Evolutionary conservation across 2,797 vertebrate species (phyloP).

Genomic region (Geotrypetes seraphini): DNA sequence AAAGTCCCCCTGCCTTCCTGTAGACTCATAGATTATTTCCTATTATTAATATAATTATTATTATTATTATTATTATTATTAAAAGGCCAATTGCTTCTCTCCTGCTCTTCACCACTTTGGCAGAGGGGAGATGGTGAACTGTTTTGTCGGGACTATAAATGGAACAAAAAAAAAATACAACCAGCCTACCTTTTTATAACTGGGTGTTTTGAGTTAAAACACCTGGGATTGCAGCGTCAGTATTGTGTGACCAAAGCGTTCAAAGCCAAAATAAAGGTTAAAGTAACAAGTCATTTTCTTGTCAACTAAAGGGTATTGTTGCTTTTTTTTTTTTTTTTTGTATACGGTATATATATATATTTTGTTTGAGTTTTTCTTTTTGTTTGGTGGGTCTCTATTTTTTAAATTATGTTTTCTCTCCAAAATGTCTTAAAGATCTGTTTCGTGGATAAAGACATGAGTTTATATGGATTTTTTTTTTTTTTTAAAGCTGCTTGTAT

Average conservation of each 20-base stretch:
- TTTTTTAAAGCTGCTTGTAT: slow-evolving; percentile 34
- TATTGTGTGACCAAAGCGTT: slow-evolving; percentile 99
- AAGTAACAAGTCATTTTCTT: slow-evolving; percentile 68
- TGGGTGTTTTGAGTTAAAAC: slow-evolving; percentile 70
- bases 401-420: slow-evolving; percentile 48
- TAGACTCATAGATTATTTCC: slow-evolving; percentile 73
- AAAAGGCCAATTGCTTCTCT: slow-evolving; percentile 50
- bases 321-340: slow-evolving; percentile 33
- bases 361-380: no score
- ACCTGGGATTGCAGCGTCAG: slow-evolving; percentile 78
- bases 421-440: slow-evolving; percentile 42
- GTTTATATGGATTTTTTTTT: slow-evolving; percentile 51
- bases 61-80: slow-evolving; percentile 4
- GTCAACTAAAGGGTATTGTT: slow-evolving; percentile 42
- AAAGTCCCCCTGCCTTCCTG: slow-evolving; percentile 49
- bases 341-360: no score
- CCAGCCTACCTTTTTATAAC: slow-evolving; percentile 97
- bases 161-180: slow-evolving; percentile 81
- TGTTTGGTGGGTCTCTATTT: slow-evolving; percentile 22
- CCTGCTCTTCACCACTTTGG: slow-evolving; percentile 29
- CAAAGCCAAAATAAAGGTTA: slow-evolving; percentile 89
- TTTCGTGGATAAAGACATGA: slow-evolving; percentile 38
- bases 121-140: slow-evolving; percentile 77
- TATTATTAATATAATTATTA: slow-evolving; percentile 37
- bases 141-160: slow-evolving; percentile 80